phyloP scores from a whole-genome alignment of 2,797 vertebrate genomes.

The Podargus strigoides region DNA sequence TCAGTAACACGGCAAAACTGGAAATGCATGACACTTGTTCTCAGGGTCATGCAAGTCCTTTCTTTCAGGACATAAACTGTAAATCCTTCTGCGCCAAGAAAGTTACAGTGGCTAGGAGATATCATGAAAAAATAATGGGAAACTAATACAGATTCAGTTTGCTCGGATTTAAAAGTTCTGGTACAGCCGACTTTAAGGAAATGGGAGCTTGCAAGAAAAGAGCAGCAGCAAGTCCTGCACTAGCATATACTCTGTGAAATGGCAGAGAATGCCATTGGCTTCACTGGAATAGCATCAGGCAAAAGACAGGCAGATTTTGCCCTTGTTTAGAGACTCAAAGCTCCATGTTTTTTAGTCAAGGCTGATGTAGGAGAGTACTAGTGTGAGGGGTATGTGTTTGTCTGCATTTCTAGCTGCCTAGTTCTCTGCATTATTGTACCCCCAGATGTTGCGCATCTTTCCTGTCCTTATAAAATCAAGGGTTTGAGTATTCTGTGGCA shows the following conservation, averaged over 20 bases:
- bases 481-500: background rate
- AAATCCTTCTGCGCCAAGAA: slow-evolving; percentile 55
- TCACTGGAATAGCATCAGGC: background rate
- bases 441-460: background rate
- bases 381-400: fast-evolving
- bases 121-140: slow-evolving; percentile 64
- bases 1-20: slow-evolving; percentile 19
- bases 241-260: background rate
- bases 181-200: slow-evolving; percentile 18
- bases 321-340: background rate
- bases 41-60: slow-evolving; percentile 23
- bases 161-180: slow-evolving; percentile 54
- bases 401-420: background rate
- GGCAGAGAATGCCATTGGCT: background rate
- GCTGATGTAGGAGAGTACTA: fast-evolving
- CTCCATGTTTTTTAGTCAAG: background rate
- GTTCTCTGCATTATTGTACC: background rate
- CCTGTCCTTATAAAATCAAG: background rate
- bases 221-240: background rate
- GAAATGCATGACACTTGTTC: slow-evolving; percentile 2
- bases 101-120: slow-evolving; percentile 41
- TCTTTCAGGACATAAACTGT: slow-evolving; percentile 52
- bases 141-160: slow-evolving; percentile 64
- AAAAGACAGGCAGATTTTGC: background rate
- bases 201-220: slow-evolving; percentile 23